Conservation (phyloP, 2,113 vertebrate species). For the Epinephelus cyanopodus region DNA sequence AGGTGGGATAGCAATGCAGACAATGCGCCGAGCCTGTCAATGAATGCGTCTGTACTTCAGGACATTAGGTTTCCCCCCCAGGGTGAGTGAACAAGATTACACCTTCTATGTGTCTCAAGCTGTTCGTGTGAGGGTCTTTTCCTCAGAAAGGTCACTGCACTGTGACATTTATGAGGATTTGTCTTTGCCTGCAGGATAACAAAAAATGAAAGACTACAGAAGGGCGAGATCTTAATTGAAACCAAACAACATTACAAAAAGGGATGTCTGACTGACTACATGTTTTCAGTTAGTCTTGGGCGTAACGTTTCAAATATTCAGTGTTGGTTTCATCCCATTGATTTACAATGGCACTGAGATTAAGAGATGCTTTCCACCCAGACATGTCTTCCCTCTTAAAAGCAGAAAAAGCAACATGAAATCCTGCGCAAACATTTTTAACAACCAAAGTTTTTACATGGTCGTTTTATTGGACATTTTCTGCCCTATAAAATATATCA, state of each 20-base stretch:
- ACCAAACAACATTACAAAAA: constrained; percentile 29
- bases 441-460: neutral
- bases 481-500: neutral
- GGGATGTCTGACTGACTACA: constrained; percentile 29
- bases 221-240: constrained; percentile 29
- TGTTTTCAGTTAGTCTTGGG: constrained; percentile 70
- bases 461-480: neutral
- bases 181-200: constrained; percentile 4
- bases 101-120: constrained; percentile 21
- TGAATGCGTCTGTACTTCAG: constrained; percentile 45
- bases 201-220: constrained; percentile 7
- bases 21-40: constrained; percentile 62
- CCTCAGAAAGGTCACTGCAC: neutral
- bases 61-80: constrained; percentile 28
- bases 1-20: constrained; percentile 74
- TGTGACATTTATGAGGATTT: neutral
- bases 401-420: constrained; percentile 31
- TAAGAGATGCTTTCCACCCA: constrained; percentile 42
- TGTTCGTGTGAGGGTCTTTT: neutral
- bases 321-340: constrained; percentile 42
- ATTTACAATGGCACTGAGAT: constrained; percentile 52
- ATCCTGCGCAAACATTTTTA: neutral
- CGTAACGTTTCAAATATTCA: constrained; percentile 55
- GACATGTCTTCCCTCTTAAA: constrained; percentile 35
- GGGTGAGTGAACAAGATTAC: neutral